phyloP scores from a whole-genome alignment of 2,797 vertebrate species.

The Oophaga sylvatica region DNA sequence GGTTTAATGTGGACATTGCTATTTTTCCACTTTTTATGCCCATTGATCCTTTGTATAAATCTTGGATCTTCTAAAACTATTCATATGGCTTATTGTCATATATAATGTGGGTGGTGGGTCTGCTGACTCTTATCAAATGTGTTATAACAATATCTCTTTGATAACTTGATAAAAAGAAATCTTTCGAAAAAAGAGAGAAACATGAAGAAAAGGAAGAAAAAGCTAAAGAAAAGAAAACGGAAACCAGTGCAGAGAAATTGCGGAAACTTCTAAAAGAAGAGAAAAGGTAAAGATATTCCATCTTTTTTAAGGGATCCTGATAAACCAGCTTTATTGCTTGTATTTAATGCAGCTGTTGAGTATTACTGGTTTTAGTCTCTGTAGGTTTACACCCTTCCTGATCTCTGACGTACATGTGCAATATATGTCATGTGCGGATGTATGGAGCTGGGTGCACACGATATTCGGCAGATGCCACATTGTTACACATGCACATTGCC shows the following conservation, averaged over 20 bases:
- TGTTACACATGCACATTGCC: too few species aligned
- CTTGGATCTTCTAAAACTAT: neutral
- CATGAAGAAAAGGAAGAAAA: slow-evolving; percentile 89
- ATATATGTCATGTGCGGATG: too few species aligned
- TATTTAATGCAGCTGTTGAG: neutral
- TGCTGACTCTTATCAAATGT: slow-evolving; percentile 22
- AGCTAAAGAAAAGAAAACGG: slow-evolving; percentile 84
- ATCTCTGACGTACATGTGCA: too few species aligned
- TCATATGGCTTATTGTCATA: neutral
- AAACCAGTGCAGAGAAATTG: slow-evolving; percentile 96
- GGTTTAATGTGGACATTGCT: neutral
- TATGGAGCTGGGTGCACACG: too few species aligned
- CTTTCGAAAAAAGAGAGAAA: slow-evolving; percentile 94
- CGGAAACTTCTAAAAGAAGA: slow-evolving; percentile 99
- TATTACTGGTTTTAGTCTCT: neutral
- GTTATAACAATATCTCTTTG: slow-evolving; percentile 70
- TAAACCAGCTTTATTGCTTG: neutral
- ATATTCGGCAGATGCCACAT: too few species aligned
- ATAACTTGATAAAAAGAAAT: slow-evolving; percentile 93
- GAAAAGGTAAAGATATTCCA: slow-evolving; percentile 86
- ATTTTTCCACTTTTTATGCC: neutral
- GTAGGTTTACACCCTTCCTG: too few species aligned
- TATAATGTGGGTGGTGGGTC: slow-evolving; percentile 25
- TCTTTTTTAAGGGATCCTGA: slow-evolving; percentile 40
- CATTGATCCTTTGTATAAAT: neutral